A percentile compares a stretch with the other conserved stretches of the same genome.
Conservation (phyloP, 1,140 invertebrate genomes). For the Lepidurus apus region DNA sequence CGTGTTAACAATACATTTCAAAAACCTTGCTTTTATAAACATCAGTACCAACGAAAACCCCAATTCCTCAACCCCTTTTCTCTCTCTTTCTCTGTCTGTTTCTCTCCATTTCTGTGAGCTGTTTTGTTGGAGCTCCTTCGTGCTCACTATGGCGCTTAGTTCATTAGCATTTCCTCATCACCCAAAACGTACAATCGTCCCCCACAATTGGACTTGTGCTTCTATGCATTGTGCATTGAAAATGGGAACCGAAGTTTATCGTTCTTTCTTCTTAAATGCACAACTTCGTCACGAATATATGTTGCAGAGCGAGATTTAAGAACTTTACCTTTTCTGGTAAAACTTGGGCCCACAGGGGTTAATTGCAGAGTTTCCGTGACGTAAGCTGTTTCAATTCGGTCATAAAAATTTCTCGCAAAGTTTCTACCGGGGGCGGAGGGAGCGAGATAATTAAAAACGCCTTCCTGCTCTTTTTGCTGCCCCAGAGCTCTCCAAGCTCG, state of each 20-base stretch:
- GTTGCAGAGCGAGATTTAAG: too few species aligned
- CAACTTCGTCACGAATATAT: not conserved
- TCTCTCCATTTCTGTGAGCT: not conserved
- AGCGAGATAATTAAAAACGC: too few species aligned
- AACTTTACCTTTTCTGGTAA: not conserved
- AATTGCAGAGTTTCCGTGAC: too few species aligned
- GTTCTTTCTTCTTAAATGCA: not conserved
- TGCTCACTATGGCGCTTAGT: not conserved
- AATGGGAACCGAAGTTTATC: not conserved
- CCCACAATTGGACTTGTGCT: not conserved
- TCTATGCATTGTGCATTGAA: not conserved
- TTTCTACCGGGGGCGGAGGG: too few species aligned
- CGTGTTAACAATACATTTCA: not conserved
- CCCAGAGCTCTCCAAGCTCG: not conserved
- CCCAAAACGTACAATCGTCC: not conserved
- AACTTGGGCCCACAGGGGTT: not conserved
- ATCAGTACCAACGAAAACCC: not conserved
- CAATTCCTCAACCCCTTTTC: not conserved
- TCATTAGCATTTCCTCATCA: constrained; percentile 9
- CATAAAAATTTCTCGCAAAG: too few species aligned
- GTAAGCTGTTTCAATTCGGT: too few species aligned
- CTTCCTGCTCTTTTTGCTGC: not conserved
- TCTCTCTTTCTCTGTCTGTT: not conserved
- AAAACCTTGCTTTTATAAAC: not conserved
- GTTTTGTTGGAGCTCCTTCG: not conserved